Evolutionary conservation across 2,888 invertebrate species (phyloP).

Genomic region (Incurvaria masculella): DNA sequence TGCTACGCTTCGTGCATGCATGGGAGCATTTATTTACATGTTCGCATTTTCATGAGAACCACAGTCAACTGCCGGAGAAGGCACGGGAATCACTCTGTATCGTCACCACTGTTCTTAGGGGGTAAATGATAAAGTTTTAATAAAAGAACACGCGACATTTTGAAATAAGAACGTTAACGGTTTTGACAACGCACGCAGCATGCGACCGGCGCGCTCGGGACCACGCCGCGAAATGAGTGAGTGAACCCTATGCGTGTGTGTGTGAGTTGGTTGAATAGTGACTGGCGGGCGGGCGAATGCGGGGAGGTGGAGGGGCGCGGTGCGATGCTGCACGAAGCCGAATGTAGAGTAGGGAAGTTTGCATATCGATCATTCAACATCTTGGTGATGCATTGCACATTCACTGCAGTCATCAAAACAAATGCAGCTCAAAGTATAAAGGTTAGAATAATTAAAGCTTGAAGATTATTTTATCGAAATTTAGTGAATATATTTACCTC

Average conservation of each 20-base stretch:
- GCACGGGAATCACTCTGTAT: neutral
- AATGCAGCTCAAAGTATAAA: too few species aligned
- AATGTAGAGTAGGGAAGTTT: too few species aligned
- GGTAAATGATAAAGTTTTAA: too few species aligned
- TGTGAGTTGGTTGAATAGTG: neutral
- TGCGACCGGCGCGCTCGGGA: constrained; percentile 30
- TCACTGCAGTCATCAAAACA: too few species aligned
- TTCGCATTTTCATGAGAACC: neutral
- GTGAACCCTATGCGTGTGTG: neutral
- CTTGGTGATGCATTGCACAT: too few species aligned
- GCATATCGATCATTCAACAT: too few species aligned
- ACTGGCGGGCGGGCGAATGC: constrained; percentile 14
- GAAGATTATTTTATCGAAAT: too few species aligned
- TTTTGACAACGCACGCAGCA: constrained; percentile 24
- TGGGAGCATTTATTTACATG: neutral
- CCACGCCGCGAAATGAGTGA: constrained; percentile 34
- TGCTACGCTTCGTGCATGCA: neutral
- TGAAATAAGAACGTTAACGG: constrained; percentile 31
- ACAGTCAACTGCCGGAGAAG: neutral
- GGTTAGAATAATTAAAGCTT: too few species aligned
- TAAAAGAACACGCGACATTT: constrained; percentile 20
- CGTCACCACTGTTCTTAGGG: neutral
- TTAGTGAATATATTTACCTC: too few species aligned
- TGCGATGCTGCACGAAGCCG: too few species aligned
- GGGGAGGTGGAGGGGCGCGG: constrained; percentile 2